Conservation (phyloP, 2,113 vertebrate species). For the Oxyura jamaicensis region DNA sequence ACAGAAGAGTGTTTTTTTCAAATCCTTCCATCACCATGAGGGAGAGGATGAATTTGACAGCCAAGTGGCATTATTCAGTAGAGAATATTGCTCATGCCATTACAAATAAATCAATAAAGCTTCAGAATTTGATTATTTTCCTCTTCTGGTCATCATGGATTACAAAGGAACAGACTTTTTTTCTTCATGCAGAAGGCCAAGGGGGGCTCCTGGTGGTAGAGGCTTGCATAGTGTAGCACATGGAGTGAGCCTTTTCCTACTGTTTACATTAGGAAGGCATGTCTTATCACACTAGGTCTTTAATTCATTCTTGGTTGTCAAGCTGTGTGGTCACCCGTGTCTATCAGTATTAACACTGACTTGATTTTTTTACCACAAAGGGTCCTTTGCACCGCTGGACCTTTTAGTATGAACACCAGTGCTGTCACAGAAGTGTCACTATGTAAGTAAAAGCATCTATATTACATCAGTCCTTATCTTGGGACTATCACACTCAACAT, state of each 20-base stretch:
- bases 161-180: not conserved
- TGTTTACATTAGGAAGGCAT: not conserved
- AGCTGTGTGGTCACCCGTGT: not conserved
- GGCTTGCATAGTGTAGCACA: not conserved
- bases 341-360: not conserved
- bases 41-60: not conserved
- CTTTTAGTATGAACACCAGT: not conserved
- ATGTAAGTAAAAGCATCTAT: not conserved
- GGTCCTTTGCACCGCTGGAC: not conserved
- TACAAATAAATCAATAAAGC: not conserved
- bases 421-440: not conserved
- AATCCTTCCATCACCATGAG: not conserved
- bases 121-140: not conserved
- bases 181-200: fast-evolving
- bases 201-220: not conserved
- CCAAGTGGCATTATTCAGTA: not conserved
- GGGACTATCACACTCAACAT: not conserved
- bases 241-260: not conserved
- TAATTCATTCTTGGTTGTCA: not conserved
- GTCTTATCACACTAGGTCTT: not conserved
- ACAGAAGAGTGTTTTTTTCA: not conserved
- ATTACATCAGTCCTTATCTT: not conserved
- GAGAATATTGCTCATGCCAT: not conserved
- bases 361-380: not conserved
- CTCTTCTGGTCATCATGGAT: not conserved